Percentiles rank a stretch among this genome's conserved stretches.
Evolutionary conservation across 2,797 vertebrate species (phyloP).

Genomic region (Darevskia mixta): DNA sequence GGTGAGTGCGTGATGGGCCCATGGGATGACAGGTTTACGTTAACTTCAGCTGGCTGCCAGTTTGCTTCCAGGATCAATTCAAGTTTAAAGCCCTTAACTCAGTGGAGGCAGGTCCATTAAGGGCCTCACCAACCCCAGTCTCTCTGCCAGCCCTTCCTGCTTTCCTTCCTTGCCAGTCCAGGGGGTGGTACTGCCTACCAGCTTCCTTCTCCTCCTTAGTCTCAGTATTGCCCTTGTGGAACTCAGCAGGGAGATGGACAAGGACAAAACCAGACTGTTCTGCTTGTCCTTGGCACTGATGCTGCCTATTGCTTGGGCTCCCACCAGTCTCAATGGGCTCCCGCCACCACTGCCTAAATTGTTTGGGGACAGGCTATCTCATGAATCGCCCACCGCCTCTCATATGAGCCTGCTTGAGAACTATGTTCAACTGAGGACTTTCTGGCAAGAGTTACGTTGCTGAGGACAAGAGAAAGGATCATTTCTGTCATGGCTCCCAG

Average conservation of each 20-base stretch:
- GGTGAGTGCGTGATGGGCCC: background rate
- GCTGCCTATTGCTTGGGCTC: background rate
- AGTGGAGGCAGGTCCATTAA: background rate
- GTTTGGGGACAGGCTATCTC: background rate
- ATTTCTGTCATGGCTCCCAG: background rate
- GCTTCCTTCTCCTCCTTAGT: no score
- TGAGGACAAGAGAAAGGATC: background rate
- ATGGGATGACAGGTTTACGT: background rate
- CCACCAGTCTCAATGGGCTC: background rate
- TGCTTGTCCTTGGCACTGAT: no score
- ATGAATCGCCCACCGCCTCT: background rate
- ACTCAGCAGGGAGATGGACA: background rate
- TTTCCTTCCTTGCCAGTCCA: background rate
- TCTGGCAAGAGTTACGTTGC: background rate
- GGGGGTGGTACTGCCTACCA: no score
- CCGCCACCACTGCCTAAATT: background rate
- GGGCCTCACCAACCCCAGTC: no score
- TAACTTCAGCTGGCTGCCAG: background rate
- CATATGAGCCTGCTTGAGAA: background rate
- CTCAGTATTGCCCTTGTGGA: background rate
- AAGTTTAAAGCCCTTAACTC: background rate
- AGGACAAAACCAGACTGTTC: background rate
- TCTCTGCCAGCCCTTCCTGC: background rate
- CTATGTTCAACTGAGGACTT: no score
- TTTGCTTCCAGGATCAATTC: background rate